Conservation (phyloP, 2,888 invertebrate species). For the Argyra leucocephala region DNA sequence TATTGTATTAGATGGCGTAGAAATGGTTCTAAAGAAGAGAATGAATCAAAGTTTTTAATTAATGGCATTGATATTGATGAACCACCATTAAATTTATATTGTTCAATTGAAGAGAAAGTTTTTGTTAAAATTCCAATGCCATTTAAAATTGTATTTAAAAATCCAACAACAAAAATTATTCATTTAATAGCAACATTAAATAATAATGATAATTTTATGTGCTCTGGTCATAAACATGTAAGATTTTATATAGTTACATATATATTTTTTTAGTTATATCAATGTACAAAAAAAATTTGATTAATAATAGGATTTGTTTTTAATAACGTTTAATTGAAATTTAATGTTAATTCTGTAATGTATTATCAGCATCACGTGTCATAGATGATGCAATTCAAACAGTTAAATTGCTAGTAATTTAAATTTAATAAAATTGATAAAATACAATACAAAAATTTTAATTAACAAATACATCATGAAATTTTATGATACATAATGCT, state of each 20-base stretch:
- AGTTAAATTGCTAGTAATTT: no score
- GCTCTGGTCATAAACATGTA: slow-evolving; percentile 86
- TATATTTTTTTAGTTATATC: background rate
- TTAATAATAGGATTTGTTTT: background rate
- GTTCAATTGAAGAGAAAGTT: slow-evolving; percentile 42
- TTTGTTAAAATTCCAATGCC: slow-evolving; percentile 44
- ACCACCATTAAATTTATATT: slow-evolving; percentile 42
- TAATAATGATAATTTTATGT: slow-evolving; percentile 77
- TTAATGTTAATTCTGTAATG: background rate
- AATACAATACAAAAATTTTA: no score
- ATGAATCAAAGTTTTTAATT: slow-evolving; percentile 42
- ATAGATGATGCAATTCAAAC: no score
- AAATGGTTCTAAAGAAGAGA: slow-evolving; percentile 35
- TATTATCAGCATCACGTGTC: no score
- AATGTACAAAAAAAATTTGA: background rate
- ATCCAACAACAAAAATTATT: slow-evolving; percentile 40
- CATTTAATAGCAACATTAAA: slow-evolving; percentile 39
- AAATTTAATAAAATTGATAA: no score
- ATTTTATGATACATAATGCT: no score
- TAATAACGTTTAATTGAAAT: background rate
- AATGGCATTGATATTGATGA: slow-evolving; percentile 38
- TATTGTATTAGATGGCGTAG: slow-evolving; percentile 43
- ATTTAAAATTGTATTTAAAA: slow-evolving; percentile 39
- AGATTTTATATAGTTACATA: background rate
- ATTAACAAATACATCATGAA: no score